phyloP scores from a whole-genome alignment of 2,797 vertebrate genomes.

The Amniataba percoides region DNA sequence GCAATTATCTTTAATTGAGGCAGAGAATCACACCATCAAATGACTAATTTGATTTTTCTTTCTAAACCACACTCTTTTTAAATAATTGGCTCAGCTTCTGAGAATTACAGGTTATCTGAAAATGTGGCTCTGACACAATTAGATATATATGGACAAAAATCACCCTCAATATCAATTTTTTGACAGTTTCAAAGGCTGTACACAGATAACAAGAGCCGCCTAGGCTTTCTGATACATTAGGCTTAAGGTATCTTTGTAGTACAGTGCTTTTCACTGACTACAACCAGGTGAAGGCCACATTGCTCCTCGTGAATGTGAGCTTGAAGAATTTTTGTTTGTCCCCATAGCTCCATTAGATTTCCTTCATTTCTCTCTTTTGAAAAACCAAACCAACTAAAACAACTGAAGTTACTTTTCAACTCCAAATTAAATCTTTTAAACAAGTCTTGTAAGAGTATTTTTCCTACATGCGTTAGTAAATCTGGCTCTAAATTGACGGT shows the following conservation, averaged over 20 bases:
- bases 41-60: constrained; percentile 61
- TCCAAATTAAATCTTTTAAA: constrained; percentile 5
- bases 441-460: constrained; percentile 2
- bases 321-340: background rate
- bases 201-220: constrained; percentile 6
- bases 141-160: constrained; percentile 8
- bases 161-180: constrained; percentile 21
- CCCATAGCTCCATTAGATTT: background rate
- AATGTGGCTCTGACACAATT: constrained; percentile 29
- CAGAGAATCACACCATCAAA: constrained; percentile 70
- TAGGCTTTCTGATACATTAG: background rate
- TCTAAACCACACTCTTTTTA: constrained; percentile 35
- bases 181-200: constrained; percentile 16
- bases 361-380: background rate
- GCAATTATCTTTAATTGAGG: constrained; percentile 84
- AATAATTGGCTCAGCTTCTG: constrained; percentile 60
- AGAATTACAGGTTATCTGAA: constrained; percentile 38
- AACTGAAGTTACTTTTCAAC: background rate
- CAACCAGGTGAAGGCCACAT: background rate
- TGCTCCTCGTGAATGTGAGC: background rate
- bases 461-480: background rate
- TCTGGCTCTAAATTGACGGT: background rate
- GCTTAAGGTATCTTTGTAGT: background rate
- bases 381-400: background rate
- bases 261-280: background rate